Percentiles rank a stretch among this genome's conserved stretches.
phyloP scores from a whole-genome alignment of 1,140 invertebrate genomes.

The Dinoponera quadriceps region DNA sequence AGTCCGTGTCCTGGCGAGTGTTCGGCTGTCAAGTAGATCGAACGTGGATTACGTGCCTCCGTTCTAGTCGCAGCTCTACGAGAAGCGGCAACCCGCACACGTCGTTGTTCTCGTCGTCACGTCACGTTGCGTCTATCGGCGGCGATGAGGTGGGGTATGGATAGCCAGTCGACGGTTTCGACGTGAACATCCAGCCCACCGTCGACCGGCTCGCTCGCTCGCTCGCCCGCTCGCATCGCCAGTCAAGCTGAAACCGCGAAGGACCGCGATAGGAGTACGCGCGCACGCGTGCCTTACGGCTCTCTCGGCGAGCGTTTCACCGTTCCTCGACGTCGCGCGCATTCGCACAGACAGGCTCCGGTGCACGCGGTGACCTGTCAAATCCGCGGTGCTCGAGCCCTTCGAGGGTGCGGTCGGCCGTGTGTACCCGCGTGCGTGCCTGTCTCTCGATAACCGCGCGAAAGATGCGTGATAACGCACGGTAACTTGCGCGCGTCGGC shows the following conservation, averaged over 20 bases:
- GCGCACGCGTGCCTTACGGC: conserved; percentile 34
- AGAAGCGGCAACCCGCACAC: background rate
- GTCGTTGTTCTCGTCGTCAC: conserved; percentile 27
- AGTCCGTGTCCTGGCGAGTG: no score
- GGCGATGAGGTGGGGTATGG: conserved; percentile 37
- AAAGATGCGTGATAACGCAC: no score
- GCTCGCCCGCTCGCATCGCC: conserved; percentile 17
- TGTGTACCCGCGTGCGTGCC: no score
- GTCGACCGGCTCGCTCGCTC: conserved; percentile 39
- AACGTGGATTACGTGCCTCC: background rate
- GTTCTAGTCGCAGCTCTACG: conserved; percentile 1
- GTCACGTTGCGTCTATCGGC: conserved; percentile 55
- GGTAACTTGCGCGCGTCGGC: no score
- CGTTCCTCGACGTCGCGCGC: conserved; percentile 30
- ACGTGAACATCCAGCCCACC: conserved; percentile 59
- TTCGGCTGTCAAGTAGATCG: no score
- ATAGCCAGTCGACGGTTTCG: conserved; percentile 58
- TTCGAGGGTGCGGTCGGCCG: no score
- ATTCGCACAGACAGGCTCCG: no score
- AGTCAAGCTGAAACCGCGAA: conserved; percentile 74
- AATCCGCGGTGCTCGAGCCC: no score
- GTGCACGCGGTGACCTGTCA: no score
- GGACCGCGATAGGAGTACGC: conserved; percentile 46
- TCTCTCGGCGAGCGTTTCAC: conserved; percentile 35
- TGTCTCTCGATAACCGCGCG: no score